Evolutionary conservation across 2,888 invertebrate genomes (phyloP), one percentile per base, ranked within the genome.

Genomic region (Ophioninae sp.): DNA sequence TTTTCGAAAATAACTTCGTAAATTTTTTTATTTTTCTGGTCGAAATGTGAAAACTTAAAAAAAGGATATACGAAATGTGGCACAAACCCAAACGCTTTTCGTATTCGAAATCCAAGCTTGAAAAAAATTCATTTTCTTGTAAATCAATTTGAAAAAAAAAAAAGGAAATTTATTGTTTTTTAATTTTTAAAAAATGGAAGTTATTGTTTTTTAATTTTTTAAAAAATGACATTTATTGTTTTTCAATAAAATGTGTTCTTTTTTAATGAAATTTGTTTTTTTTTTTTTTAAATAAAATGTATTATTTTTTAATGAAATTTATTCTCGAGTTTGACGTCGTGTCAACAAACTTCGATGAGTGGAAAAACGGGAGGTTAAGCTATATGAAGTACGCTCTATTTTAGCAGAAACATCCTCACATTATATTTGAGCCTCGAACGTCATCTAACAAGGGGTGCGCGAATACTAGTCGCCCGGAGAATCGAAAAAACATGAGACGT

Each of bases 321-420:
- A 50, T 50, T 17, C 13, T 50, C 17, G 50, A 50, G 50, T 17
- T 30, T 10, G 13, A 17, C 13, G 17, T 17, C 50, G 13, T 17
- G 2, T 13, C 13, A 13, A 30, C 23, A 30, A 30, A 30, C 30
- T 3, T 30, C 30, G 30, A 2, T 30, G 30, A 20, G n/a, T 30
- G 13, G 62, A 30, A 62, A 62, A 65, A 62, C 67, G 59, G 67
- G 78, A 83, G 83, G 84, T 69, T 79, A 83, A 85, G 90, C 90
- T 91, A 92, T 90, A 92, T 91, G 88, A 87, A 87, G 83, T 82
- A 76, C 92, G 70, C 84, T 95, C 95, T 95, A 95, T 95, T 96
- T 94, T 96, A 97, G 97, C 97, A 97, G 96, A 98, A 98, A 94
- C 98, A 98, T 96, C 98, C 98, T 91, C 99, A 99, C 95, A 97